phyloP scores from a whole-genome alignment of 2,888 invertebrate species.

The Argynnis bischoffii region DNA sequence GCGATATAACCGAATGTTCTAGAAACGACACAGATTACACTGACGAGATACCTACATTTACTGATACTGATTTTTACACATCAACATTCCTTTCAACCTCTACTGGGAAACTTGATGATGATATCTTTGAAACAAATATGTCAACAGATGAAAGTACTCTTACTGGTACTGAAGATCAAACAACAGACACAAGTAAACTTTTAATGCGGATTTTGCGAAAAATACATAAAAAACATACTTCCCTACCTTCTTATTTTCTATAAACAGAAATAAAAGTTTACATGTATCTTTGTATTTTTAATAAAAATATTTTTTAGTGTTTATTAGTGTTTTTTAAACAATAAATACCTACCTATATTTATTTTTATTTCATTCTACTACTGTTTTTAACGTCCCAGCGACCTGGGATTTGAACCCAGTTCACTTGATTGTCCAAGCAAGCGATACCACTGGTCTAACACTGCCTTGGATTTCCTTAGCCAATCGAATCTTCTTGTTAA shows the following conservation, averaged over 20 bases:
- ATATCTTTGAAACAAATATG: neutral
- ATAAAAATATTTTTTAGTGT: too few relatives aligned
- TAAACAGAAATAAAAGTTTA: neutral
- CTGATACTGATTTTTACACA: constrained; percentile 15
- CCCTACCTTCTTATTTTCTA: constrained; percentile 4
- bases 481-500: too few relatives aligned
- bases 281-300: neutral
- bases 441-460: too few relatives aligned
- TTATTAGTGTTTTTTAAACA: too few relatives aligned
- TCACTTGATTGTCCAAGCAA: too few relatives aligned
- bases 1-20: constrained; percentile 61
- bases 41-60: constrained; percentile 21
- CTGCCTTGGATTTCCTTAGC: too few relatives aligned
- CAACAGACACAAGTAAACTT: neutral
- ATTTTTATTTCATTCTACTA: too few relatives aligned
- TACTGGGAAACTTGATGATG: neutral
- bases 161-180: neutral
- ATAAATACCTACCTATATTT: too few relatives aligned
- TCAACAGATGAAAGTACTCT: neutral
- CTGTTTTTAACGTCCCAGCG: too few relatives aligned
- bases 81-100: neutral
- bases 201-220: constrained; percentile 4
- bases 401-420: too few relatives aligned
- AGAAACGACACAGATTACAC: constrained; percentile 51
- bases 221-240: neutral